Evolutionary conservation across 1,140 invertebrate genomes (phyloP).

Genomic region (Acromyrmex charruanus): DNA sequence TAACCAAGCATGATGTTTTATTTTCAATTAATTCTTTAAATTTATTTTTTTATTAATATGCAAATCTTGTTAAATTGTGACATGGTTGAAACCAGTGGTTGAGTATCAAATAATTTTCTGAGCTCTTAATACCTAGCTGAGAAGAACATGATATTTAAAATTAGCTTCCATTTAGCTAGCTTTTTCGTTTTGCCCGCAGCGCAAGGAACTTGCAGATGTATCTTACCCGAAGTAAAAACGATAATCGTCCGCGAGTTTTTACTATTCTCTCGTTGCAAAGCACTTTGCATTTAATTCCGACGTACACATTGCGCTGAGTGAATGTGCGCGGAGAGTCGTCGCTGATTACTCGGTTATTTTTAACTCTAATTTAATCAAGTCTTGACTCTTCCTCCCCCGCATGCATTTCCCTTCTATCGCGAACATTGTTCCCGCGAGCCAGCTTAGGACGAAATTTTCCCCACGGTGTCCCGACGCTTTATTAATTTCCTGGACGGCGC

Average conservation of each 20-base stretch:
- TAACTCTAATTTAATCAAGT: constrained; percentile 59
- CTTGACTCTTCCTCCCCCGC: not conserved
- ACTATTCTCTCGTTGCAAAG: constrained; percentile 31
- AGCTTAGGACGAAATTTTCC: constrained; percentile 63
- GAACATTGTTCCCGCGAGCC: constrained; percentile 28
- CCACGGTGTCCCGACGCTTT: constrained; percentile 67
- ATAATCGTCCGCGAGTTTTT: constrained; percentile 48
- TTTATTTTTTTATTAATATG: constrained; percentile 16
- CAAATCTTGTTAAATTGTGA: not conserved
- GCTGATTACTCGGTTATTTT: constrained; percentile 56
- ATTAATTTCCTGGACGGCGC: constrained; percentile 75
- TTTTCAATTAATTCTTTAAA: not conserved
- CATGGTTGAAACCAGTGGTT: not conserved
- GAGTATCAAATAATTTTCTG: not conserved
- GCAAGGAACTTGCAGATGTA: constrained; percentile 18
- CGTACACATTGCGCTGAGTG: constrained; percentile 30
- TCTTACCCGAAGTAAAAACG: constrained; percentile 29
- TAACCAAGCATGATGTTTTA: not conserved
- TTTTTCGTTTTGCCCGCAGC: constrained; percentile 1
- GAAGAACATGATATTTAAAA: constrained; percentile 26
- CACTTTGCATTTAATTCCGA: constrained; percentile 53
- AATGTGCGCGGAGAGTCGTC: constrained; percentile 28
- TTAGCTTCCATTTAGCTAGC: constrained; percentile 31
- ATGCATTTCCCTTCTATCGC: not conserved
- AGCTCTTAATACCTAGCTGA: not conserved